Evolutionary conservation across 2,888 invertebrate species (phyloP), one percentile per base, ranked within the genome.

Genomic region (Linyphia triangularis): DNA sequence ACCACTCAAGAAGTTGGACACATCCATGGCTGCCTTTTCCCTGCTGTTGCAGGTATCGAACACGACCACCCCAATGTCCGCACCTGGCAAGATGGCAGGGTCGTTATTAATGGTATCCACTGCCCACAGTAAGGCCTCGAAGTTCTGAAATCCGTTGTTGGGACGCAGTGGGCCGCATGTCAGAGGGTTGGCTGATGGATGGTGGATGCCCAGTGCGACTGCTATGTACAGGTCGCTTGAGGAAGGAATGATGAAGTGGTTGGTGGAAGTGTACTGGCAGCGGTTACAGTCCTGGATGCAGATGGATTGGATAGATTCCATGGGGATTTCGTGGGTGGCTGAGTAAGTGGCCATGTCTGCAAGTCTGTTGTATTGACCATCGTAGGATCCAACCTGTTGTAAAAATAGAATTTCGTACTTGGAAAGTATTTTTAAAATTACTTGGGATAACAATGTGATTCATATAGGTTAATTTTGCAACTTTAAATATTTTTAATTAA

Each of bases 51-150:
- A 93, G 75, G 84, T 92, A 57, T 92, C 92, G 61, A 91, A 90
- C 9, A 91, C 89, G 6, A 91, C 77, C 13, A 91, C 90, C 26
- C 91, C 91, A 7, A 92, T 88, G 37, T 91, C 90, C 10, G 91
- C 85, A 40, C 40, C 40, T 9, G 91, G 91, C 6, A 91, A 69
- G 3, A 91, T 78, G 7, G 90, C 77, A 0, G 85, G 85, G 79
- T 91, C 90, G 0, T 78, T 70, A 43, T 91, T 91, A 30, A 91
- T 90, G 57, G 90, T 90, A 61, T 91, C 90, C 37, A 92, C 90
- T 0, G 92, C 92, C 93, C 93, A 93, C 24, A 93, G 91, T 82
- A 93, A 92, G 4, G 93, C 92, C 90, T 93, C 92, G 26, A 92
- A 85, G 84, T 92, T 92, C 65, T 93, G 91, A 57, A 93, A 90